Evolutionary conservation across 2,113 vertebrate species (phyloP), one percentile per base, ranked within the genome.

Genomic region (Coptodon bakossiorum): DNA sequence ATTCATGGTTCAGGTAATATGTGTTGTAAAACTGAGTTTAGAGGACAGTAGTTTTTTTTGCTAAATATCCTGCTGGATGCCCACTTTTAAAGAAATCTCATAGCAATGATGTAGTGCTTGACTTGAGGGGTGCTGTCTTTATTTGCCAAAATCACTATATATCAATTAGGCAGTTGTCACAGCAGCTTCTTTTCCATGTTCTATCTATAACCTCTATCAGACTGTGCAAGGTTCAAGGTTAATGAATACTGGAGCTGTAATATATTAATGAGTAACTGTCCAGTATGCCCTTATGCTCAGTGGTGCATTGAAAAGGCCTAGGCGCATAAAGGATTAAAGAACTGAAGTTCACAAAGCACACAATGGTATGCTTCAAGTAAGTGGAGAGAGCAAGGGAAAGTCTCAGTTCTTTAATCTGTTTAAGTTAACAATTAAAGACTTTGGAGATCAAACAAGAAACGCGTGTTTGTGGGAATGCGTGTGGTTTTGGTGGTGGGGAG

Each of bases 251-350:
- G 71, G 71, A 89, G 89, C 45, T 59, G 80, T 88, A 63, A 86
- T 85, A 71, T 68, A 93, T 95, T 90, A 95, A 95, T 95, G 86
- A 95, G 88, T 95, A 95, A 95, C 95, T 90, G 81, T 88, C 82
- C 4, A 6, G 6, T 63, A 45, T 89, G 83, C 68, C 80, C 87
- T 91, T 61, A 34, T 80, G 93, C 61, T 89, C 85, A 88, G 76
- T 27, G 63, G 89, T 52, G 88, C 87, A 48, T 27, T 85, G 71
- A 86, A 83, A 71, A 84, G 61, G 27, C 63, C 27, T 9, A 14
- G 76, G 43, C 78, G 34, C 73, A 84, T 56, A 76, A 84, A 34
- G n/a, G 63, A 88, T 61, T 52, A 73, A 89, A 78, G 83, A 73
- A 81, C 5, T 9, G 10, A 82, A 81, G 81, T 86, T 45, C 53